Evolutionary conservation across 2,113 vertebrate species (phyloP), one percentile per base, ranked within the genome.

Genomic region (Thalassarche chlororhynchos): DNA sequence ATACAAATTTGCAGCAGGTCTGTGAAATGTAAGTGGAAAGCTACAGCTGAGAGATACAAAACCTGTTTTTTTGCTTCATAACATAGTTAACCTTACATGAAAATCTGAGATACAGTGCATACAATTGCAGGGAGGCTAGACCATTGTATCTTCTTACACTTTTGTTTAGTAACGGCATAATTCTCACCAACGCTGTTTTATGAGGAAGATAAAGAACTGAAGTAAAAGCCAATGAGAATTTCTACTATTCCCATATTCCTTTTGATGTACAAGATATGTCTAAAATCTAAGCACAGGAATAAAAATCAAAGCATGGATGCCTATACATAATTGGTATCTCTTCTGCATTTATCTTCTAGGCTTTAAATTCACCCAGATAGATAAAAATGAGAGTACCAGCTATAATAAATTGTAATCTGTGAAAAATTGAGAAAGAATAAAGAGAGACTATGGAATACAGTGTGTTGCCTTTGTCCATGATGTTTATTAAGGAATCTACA

Each of bases 101-200:
- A 91, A 70, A 38, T 61, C 42, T 70, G 31, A 88, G 13, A 82
- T 55, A 60, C 5, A 31, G 31, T 78, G 21, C 40, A 71, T 19
- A 55, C 4, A 64, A 10, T 9, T 76, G 10, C 12, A 90, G 17
- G 61, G 61, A 83, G 15, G 25, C 6, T 51, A 84, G n/a, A 65
- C 19, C 25, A 44, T 4, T 49, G 9, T n/a, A 71, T 34, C 9
- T 32, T 66, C 9, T 55, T 47, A 2, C 0, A 16, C 2, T 17
- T 36, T 34, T 54, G 57, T 68, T 46, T 31, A 69, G 31, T 32
- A 89, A 78, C 31, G 74, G 42, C 20, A 25, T 91, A 69, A 84
- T 81, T 57, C 61, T 95, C 20, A 76, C 6, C 23, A 57, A 65
- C 34, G 69, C 6, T 38, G 23, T 36, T 91, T 93, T 69, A 90